Base-by-base conservation (phyloP, 2,797 vertebrate species). In the Liparis tanakae region DNA sequence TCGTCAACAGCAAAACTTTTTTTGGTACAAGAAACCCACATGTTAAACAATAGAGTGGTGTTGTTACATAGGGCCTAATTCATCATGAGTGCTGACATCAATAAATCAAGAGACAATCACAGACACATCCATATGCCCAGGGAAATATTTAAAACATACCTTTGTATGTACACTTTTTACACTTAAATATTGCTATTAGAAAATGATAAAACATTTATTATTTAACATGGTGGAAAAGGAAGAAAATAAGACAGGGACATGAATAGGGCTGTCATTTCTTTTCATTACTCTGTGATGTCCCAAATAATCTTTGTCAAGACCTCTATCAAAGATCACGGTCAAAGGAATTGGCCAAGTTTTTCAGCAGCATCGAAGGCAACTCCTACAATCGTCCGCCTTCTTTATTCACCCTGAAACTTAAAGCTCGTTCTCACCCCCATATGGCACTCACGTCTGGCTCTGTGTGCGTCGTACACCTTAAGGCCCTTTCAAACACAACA, bases 101-200 rank as follows among this genome's bases (percentile, higher is more conserved):
- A 87, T 83, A 81, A 93, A 90, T 87, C 80, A 83, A 89, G 79
- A 87, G 90, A 93, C 90, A 81, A 89, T 82, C 91, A 90, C 88
- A 92, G 88, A 94, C 91, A 93, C 89, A 64, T 87, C 85, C 88
- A 90, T 90, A 90, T 91, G 91, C 91, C 87, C 83, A 82, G 92
- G 91, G 88, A 92, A 88, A 87, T 90, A 91, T 88, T 89, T 85
- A 74, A 93, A 94, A 92, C 91, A 84, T 91, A 91, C 85, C 87
- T 92, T 92, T 91, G 83, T 91, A 93, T 94, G 75, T 94, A 95
- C 92, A 94, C 79, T 94, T 92, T 95, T 88, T 94, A 93, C 90
- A 94, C 81, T 84, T 87, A 85, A 90, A 94, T 95, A 95, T 95
- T 95, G 94, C 94, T 94, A 92, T 94, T 91, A 90, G 92, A 94